These are phyloP conservation scores for Plebejus anna DNA, from an alignment of 2,888 invertebrate species.

Conservation along the genomic window DNA sequence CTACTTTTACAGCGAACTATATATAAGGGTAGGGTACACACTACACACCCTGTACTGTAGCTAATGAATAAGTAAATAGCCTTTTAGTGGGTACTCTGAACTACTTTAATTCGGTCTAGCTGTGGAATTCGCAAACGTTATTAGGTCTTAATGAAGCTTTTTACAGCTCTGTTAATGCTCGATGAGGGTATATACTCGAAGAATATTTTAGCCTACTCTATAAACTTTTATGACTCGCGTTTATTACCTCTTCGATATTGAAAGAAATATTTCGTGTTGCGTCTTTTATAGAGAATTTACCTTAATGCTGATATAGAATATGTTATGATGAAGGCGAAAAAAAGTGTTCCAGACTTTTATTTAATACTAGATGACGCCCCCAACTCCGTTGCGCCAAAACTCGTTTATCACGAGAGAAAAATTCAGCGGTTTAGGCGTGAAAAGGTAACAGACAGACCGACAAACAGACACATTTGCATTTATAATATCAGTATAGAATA, in stretches of 20 bases:
- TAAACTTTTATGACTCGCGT: not conserved
- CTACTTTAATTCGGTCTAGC: not conserved
- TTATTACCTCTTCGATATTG: not conserved
- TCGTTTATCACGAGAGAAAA: not conserved
- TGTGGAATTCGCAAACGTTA: not conserved
- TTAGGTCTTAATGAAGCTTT: conserved; percentile 3
- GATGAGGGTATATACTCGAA: not conserved
- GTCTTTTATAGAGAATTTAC: not conserved
- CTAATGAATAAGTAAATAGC: too few relatives aligned
- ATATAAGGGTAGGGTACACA: too few relatives aligned
- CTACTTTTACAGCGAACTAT: too few relatives aligned
- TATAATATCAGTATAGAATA: too few relatives aligned
- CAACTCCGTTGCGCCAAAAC: too few relatives aligned
- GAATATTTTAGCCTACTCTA: not conserved
- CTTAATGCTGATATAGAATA: not conserved
- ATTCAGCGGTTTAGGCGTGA: too few relatives aligned
- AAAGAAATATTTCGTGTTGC: not conserved
- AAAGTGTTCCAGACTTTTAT: not conserved
- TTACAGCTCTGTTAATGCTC: not conserved
- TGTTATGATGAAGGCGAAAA: not conserved
- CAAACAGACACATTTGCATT: too few relatives aligned
- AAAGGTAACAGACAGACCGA: too few relatives aligned
- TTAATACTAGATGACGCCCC: too few relatives aligned
- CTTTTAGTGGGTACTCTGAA: not conserved
- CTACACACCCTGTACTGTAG: too few relatives aligned